Percentiles rank a stretch among this genome's conserved stretches.
Evolutionary conservation across 1,140 invertebrate species (phyloP).

Genomic region (Tetraneura akinire): DNA sequence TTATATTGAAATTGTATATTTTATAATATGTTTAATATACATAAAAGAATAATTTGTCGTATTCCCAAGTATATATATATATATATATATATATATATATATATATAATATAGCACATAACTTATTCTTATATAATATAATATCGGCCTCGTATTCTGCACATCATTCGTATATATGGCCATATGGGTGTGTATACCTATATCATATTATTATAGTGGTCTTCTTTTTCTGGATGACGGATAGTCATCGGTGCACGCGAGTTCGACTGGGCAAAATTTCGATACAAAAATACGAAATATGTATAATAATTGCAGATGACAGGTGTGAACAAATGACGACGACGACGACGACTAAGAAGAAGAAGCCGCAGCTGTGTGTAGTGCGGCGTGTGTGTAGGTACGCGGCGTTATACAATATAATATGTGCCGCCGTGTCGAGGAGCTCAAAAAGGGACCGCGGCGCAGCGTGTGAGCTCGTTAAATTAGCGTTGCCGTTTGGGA

Average conservation of each 20-base stretch:
- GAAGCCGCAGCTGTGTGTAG: constrained; percentile 42
- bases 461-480: constrained; percentile 51
- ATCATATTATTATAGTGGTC: neutral
- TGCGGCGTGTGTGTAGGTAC: neutral
- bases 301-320: constrained; percentile 28
- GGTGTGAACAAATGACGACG: constrained; percentile 10
- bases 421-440: neutral
- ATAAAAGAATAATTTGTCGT: constrained; percentile 1
- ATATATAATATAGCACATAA: no score
- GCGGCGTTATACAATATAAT: no score
- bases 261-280: neutral
- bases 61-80: neutral
- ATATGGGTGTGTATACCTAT: neutral
- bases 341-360: constrained; percentile 4
- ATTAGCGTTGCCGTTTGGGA: constrained; percentile 50
- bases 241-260: no score
- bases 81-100: no score
- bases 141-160: neutral
- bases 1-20: no score
- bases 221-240: neutral
- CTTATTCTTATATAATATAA: no score
- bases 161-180: neutral
- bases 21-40: neutral
- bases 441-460: constrained; percentile 37
- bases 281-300: neutral